A percentile compares a stretch with the other conserved stretches of the same genome.
Evolutionary conservation across 2,888 invertebrate species (phyloP).

Genomic region (Adelphocoris suturalis): DNA sequence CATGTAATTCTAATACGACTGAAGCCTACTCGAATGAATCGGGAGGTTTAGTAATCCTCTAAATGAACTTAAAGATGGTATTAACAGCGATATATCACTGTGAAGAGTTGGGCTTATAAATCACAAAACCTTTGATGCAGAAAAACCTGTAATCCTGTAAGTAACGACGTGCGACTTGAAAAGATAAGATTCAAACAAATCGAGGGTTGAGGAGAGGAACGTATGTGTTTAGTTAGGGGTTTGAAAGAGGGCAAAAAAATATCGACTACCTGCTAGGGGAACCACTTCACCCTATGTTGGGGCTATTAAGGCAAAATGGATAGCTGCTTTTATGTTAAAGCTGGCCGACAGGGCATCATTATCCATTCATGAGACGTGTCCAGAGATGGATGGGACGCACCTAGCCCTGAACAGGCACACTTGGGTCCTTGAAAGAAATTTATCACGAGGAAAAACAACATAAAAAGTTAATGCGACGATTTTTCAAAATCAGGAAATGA

Average conservation of each 20-base stretch:
- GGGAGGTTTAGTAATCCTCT: background rate
- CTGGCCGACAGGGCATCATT: background rate
- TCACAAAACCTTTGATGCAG: background rate
- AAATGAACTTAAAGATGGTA: conserved; percentile 20
- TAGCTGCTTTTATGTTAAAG: conserved; percentile 1
- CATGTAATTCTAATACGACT: background rate
- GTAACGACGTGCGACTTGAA: conserved; percentile 8
- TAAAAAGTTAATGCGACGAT: too few relatives aligned
- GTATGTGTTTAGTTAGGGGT: background rate
- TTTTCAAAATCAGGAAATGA: too few relatives aligned
- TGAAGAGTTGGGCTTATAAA: conserved; percentile 17
- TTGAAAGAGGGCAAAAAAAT: background rate
- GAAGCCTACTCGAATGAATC: conserved; percentile 2
- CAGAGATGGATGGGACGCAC: background rate
- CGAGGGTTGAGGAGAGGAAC: background rate
- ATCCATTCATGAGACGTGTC: conserved; percentile 14
- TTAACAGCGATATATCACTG: background rate
- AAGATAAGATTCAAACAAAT: conserved; percentile 39
- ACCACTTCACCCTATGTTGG: background rate
- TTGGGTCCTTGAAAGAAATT: background rate
- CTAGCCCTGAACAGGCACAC: background rate
- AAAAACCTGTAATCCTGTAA: conserved; percentile 23
- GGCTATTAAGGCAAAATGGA: background rate
- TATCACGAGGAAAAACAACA: background rate
- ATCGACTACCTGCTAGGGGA: background rate